Evolutionary conservation across 2,888 invertebrate genomes (phyloP).

Genomic region (Tridacna crocea): DNA sequence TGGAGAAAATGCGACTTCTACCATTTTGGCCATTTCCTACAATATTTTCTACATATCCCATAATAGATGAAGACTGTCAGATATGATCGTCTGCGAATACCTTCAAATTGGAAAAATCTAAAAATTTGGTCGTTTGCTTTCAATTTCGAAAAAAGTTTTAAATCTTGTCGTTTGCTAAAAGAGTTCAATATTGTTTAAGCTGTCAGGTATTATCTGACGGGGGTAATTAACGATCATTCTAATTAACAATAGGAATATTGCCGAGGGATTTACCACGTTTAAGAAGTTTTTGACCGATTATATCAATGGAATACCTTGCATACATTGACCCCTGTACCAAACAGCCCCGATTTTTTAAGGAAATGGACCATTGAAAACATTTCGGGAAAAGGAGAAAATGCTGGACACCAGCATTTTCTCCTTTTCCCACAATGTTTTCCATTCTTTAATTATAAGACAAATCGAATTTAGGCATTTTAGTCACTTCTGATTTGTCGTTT

Average conservation of each 20-base stretch:
- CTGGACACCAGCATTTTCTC: not conserved
- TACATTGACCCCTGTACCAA: not conserved
- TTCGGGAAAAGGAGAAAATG: not conserved
- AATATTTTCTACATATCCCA: too few relatives aligned
- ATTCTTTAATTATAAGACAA: not conserved
- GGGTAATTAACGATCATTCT: conserved; percentile 14
- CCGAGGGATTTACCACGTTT: not conserved
- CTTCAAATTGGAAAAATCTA: too few relatives aligned
- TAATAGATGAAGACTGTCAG: too few relatives aligned
- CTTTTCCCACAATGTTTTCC: not conserved
- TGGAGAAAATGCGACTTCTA: too few relatives aligned
- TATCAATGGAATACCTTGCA: not conserved
- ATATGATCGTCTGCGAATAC: too few relatives aligned
- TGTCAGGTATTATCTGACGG: conserved; percentile 14
- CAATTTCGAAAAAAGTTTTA: too few relatives aligned
- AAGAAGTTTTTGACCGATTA: not conserved
- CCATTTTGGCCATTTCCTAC: too few relatives aligned
- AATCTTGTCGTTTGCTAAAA: too few relatives aligned
- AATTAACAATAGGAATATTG: conserved; percentile 1
- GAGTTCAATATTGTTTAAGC: conserved; percentile 1
- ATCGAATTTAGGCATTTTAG: too few relatives aligned
- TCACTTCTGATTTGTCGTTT: too few relatives aligned
- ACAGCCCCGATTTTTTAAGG: not conserved
- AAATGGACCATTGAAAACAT: not conserved
- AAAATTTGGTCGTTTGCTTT: too few relatives aligned